Evolutionary conservation across 2,797 vertebrate species (phyloP), one percentile per base, ranked within the genome.

Genomic region (Stomatorhinus walkeri): DNA sequence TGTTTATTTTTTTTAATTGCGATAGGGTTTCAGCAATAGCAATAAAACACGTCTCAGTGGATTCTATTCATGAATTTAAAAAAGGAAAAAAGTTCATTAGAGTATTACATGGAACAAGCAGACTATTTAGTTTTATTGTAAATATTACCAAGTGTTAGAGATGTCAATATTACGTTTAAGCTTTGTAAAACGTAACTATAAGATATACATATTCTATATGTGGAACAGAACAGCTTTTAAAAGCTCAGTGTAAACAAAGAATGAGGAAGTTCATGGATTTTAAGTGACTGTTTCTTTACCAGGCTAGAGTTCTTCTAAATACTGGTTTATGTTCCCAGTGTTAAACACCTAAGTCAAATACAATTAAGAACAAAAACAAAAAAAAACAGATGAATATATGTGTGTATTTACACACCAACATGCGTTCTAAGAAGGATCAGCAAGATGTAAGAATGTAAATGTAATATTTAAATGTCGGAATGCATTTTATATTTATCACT

Each of bases 11-110:
- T 91, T 90, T 89, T 85, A 24, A 48, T 43, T 90, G 91, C 89
- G 90, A 93, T 95, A 95, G 94, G 92, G 91, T 95, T 96, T 95
- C 94, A 94, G 95, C 95, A 95, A 96, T 94, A 96, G 96, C 96
- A 96, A 96, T 96, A 96, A 96, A 90, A 96, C 93, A 95, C 92
- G 93, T 96, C 95, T 96, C 94, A 94, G 94, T 94, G 94, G 93
- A 89, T 95, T 95, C 93, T 88, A 93, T 94, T 95, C 94, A 94
- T 91, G 85, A 91, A 90, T 92, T 46, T 83, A 90, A 90, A 90
- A 91, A 91, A 72, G 10, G 64, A 90, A 92, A 90, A 85, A 92
- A 87, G 72, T 40, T 91, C 93, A 90, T 91, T 87, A 88, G 89
- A 86, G 90, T 92, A 91, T 85, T 92, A 91, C 93, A 93, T 91